Base-by-base conservation (phyloP, 1,140 invertebrate genomes). In the Zophobas morio region DNA sequence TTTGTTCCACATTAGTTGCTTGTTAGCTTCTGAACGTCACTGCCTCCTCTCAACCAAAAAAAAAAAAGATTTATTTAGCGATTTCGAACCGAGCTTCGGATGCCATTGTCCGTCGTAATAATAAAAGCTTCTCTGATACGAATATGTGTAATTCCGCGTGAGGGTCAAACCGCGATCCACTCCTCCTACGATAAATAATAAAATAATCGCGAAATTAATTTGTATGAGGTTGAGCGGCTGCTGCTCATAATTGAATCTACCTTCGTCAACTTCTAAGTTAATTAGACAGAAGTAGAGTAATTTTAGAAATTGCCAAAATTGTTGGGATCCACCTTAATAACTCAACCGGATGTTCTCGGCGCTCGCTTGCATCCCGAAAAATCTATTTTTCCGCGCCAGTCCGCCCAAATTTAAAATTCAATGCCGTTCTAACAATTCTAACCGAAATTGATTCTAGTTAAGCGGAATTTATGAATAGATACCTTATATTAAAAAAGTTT, bases 281-380 rank as follows among this genome's bases (percentile, higher is more conserved):
- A 66, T 66, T 66, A 66, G 60, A 66, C 60, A 66, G 39, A 66
- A 66, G 60, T 66, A 66, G 60, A 66, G 60, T 66, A 37, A 66
- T 66, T 60, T 20, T 2, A 1, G 39, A 32, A 66, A 66, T 66
- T 66, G 20, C 6, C 60, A 37, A 42, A 66, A 66, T 66, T 66
- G 60, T 66, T 66, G 40, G 8, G 4, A 6, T 51, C 33, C 39
- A 6, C 20, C 42, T 42, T 42, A 40, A 66, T 20, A 42, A 37
- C 6, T 66, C 39, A 6, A 0, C 35, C 39, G 1, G 8, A 6
- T 1, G 47, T 49, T 20, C 1, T 1, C 8, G 47, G 47, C 32
- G 47, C 32, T 49, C 5, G 5, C 20, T 20, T 20, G 20, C 20
- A 20, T 20, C 20, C 20, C 20, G 20, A 20, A 20, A 20, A 20